A percentile compares a stretch with the other conserved stretches of the same genome.
These are phyloP conservation scores for Leptosomus discolor DNA, from an alignment of 2,113 vertebrate genomes.

Conservation along the genomic window DNA sequence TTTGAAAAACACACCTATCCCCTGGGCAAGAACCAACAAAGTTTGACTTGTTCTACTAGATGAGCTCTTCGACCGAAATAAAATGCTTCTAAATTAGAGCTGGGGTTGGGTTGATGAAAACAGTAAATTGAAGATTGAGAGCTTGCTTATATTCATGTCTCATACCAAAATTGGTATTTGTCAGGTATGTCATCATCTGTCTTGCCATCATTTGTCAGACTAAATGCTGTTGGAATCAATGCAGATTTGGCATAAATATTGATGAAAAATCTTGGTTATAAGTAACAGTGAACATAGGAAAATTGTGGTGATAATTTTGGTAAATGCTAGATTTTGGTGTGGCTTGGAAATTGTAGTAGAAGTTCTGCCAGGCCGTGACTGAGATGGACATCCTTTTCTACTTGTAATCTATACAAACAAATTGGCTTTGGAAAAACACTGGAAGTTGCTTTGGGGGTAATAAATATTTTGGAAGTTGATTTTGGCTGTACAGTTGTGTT, in stretches of 20 bases:
- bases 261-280: background rate
- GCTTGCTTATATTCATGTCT: background rate
- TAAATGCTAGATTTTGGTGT: background rate
- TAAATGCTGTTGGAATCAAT: background rate
- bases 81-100: conserved; percentile 11
- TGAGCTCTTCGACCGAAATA: background rate
- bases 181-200: background rate
- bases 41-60: conserved; percentile 29
- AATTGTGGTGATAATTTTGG: background rate
- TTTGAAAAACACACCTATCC: conserved; percentile 41
- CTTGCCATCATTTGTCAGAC: background rate
- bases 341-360: background rate
- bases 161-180: background rate
- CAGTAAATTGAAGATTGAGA: background rate
- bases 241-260: background rate
- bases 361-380: background rate
- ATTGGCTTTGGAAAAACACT: background rate
- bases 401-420: background rate
- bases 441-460: background rate
- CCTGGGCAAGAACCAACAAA: conserved; percentile 14
- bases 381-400: background rate
- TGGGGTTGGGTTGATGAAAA: background rate
- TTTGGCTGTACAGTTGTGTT: background rate
- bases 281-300: background rate
- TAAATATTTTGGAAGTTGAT: background rate